Base-by-base conservation (phyloP, 2,113 vertebrate genomes). In the Anoplopoma fimbria region DNA sequence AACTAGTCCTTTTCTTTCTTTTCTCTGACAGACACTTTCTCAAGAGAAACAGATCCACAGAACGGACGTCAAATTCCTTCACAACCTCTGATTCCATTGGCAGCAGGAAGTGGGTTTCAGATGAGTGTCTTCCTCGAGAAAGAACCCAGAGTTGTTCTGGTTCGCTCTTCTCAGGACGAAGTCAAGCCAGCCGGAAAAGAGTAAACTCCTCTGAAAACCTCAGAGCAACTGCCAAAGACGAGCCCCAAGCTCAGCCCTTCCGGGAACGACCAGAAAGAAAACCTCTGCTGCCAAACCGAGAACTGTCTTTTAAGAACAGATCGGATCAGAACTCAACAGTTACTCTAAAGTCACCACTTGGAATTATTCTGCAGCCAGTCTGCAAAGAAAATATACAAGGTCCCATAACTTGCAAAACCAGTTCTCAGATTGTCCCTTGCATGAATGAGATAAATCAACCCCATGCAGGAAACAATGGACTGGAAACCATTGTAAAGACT, bases 21-120 rank as follows among this genome's bases (percentile, higher is more conserved):
- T 57, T 63, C 40, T 60, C 72, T 25, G 42, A 79, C 91, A 96
- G 98, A 76, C 92, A 93, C 85, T 95, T 96, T 84, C 87, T 95
- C 42, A 96, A 94, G 87, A 95, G 69, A 61, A 94, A 96, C 87
- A 82, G 89, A 88, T 92, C 94, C 51, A 91, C 91, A 65, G 93
- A 94, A 1, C 87, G 92, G 87, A 80, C 94, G 7, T 84, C 88
- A 88, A 95, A 90, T 95, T 94, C 92, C 25, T 91, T 55, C 27
- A 19, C 38, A 9, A 47, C 79, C 42, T 81, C 82, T 75, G 87
- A 88, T 33, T 80, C 85, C 45, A 75, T 69, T 58, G 53, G 72
- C 71, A 75, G 91, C 79, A 88, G 90, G 69, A 95, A 93, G 71
- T 92, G 92, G 89, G 77, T 93, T 68, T 95, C 95, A 6, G 92